Base-by-base conservation (phyloP, 2,797 vertebrate genomes). In the Danio tinwini region DNA sequence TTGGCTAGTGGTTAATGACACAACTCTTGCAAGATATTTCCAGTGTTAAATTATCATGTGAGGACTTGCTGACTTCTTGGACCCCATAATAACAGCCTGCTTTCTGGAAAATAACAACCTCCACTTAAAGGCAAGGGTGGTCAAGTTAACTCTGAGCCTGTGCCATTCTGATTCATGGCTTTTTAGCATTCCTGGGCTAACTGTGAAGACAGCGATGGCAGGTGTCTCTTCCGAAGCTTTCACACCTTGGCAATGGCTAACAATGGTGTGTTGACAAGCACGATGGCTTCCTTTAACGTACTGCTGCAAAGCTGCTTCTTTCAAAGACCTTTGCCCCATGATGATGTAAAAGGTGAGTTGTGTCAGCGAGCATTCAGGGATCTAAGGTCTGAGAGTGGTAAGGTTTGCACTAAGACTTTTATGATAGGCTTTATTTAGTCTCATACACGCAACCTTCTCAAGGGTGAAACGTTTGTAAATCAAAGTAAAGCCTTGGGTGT, bases 191-290 rank as follows among this genome's bases (percentile, higher is more conserved):
- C 85, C 88, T 86, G 73, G 87, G 87, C 82, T 77, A 86, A 90
- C 91, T 91, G 93, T 90, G 82, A 88, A 85, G 89, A 89, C 85
- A 87, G 88, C 90, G 90, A 90, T 86, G 87, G 86, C 91, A 93
- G 93, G 93, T 93, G 93, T 93, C 91, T 89, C 87, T 91, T 92
- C 92, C 90, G 92, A 89, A 90, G 91, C 87, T 88, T 91, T 94
- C 91, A 92, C 93, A 93, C 93, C 93, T 94, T 91, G 88, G 92
- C 88, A 91, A 90, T 85, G 86, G 83, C 82, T 84, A 87, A 91
- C 93, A 93, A 93, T 87, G 81, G 87, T 88, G 81, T 82, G 89
- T 88, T 92, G 93, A 92, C 90, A 92, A 89, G 87, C 88, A 69
- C 72, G 73, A 82, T 88, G 87, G 88, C 91, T 85, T 92, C 91